A percentile compares a stretch with the other conserved stretches of the same genome.
phyloP scores from a whole-genome alignment of 2,113 vertebrate species.

The Pachypanchax playfairii region DNA sequence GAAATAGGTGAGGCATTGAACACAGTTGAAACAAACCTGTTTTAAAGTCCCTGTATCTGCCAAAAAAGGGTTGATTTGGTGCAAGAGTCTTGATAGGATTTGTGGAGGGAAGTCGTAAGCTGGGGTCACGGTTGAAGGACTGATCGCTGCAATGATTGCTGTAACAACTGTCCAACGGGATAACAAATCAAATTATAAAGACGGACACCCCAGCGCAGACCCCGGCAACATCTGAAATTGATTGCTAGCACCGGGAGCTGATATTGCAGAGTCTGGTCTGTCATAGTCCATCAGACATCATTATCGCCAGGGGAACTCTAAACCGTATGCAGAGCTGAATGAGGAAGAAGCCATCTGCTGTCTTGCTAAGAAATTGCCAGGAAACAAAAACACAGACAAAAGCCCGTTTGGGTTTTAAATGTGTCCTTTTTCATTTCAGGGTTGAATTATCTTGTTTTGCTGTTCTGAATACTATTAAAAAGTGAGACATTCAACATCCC shows the following conservation, averaged over 20 bases:
- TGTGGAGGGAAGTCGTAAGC: constrained; percentile 7
- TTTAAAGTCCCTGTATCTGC: constrained; percentile 24
- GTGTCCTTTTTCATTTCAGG: constrained; percentile 10
- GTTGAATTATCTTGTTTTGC: constrained; percentile 10
- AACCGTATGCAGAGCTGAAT: constrained; percentile 54
- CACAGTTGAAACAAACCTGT: constrained; percentile 47
- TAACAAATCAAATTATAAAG: constrained; percentile 80
- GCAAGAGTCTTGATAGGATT: constrained; percentile 31
- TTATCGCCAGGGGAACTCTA: constrained; percentile 70
- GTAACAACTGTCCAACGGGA: constrained; percentile 72
- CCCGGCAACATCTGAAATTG: constrained; percentile 64
- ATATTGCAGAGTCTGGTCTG: constrained; percentile 64
- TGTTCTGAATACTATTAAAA: constrained; percentile 4
- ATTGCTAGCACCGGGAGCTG: constrained; percentile 67
- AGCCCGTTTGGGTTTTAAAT: constrained; percentile 1
- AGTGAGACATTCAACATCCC: constrained; percentile 26
- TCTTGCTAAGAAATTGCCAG: constrained; percentile 3
- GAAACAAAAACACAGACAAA: constrained; percentile 19
- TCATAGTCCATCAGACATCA: constrained; percentile 74
- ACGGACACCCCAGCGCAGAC: constrained; percentile 63
- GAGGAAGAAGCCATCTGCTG: constrained; percentile 34
- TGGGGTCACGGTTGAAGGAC: constrained; percentile 41
- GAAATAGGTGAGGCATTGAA: constrained; percentile 23
- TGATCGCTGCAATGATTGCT: constrained; percentile 69
- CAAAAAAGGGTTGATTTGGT: constrained; percentile 30